Percentiles rank a stretch among this genome's conserved stretches.
These are phyloP conservation scores for Temnothorax unifasciatus DNA, from an alignment of 2,888 invertebrate species.

Conservation along the genomic window DNA sequence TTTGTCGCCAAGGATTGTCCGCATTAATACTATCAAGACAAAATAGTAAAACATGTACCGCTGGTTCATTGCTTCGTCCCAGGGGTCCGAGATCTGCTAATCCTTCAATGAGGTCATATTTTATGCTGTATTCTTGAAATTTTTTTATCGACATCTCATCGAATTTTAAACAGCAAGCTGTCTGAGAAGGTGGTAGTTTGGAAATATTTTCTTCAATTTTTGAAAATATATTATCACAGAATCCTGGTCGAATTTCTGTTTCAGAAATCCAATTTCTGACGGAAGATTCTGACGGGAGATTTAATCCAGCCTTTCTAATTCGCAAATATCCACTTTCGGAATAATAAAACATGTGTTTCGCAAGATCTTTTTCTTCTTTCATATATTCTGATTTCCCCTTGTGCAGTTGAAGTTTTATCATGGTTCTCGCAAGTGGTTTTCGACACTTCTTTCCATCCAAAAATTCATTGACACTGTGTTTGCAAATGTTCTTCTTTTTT, in stretches of 20 bases:
- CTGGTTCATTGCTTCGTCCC: too few relatives aligned
- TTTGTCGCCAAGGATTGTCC: too few relatives aligned
- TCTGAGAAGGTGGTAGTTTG: not conserved
- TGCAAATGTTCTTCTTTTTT: constrained; percentile 1
- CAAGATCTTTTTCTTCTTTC: constrained; percentile 1
- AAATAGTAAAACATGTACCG: too few relatives aligned
- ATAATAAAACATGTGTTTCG: constrained; percentile 7
- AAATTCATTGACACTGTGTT: constrained; percentile 5
- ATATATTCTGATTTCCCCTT: not conserved
- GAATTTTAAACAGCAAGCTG: constrained; percentile 5
- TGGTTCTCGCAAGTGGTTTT: not conserved
- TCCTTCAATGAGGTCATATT: too few relatives aligned
- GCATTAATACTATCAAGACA: too few relatives aligned
- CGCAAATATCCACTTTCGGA: constrained; percentile 1
- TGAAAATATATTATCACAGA: not conserved
- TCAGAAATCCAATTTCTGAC: constrained; percentile 12
- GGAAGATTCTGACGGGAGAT: constrained; percentile 1
- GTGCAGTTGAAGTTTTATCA: not conserved
- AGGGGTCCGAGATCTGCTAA: too few relatives aligned
- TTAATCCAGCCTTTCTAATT: constrained; percentile 11
- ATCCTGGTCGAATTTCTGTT: constrained; percentile 28
- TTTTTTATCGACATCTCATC: constrained; percentile 11
- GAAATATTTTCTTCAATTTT: constrained; percentile 9
- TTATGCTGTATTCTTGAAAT: not conserved
- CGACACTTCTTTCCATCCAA: constrained; percentile 5